A percentile compares a stretch with the other conserved stretches of the same genome.
Conservation (phyloP, 2,797 vertebrate genomes). For the Spondyliosoma cantharus region DNA sequence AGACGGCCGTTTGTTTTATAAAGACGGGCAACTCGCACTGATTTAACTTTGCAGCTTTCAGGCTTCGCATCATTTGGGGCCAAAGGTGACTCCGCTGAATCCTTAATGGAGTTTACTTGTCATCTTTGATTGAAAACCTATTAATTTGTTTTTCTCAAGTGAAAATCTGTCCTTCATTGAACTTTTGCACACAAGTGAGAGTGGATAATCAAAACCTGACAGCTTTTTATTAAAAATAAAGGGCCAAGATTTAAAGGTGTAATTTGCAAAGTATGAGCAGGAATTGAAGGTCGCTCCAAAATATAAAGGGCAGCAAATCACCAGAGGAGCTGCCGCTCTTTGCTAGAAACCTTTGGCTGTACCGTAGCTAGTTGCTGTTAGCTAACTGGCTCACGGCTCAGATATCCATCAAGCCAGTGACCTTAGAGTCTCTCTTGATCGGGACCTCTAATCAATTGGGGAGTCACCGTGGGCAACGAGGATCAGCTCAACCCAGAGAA, state of each 20-base stretch:
- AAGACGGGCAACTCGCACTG: constrained; percentile 9
- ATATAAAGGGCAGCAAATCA: too few species aligned
- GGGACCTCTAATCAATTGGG: too few species aligned
- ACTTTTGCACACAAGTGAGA: not conserved
- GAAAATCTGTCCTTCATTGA: not conserved
- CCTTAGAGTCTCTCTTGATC: too few species aligned
- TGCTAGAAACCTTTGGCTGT: too few species aligned
- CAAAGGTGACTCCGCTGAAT: constrained; percentile 7
- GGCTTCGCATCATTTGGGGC: not conserved
- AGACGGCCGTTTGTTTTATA: constrained; percentile 28
- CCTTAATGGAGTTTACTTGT: not conserved
- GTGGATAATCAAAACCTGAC: not conserved
- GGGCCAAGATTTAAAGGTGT: not conserved
- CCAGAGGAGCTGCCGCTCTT: too few species aligned
- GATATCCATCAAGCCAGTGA: too few species aligned
- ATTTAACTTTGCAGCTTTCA: constrained; percentile 15
- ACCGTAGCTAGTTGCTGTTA: too few species aligned
- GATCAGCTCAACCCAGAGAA: too few species aligned
- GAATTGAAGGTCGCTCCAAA: too few species aligned
- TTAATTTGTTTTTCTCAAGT: constrained; percentile 3
- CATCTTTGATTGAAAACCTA: not conserved
- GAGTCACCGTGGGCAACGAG: too few species aligned
- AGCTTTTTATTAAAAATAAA: not conserved
- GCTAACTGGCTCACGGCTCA: too few species aligned
- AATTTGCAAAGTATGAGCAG: not conserved